Evolutionary conservation across 2,888 invertebrate species (phyloP).

Genomic region (Osedax fenrisi): DNA sequence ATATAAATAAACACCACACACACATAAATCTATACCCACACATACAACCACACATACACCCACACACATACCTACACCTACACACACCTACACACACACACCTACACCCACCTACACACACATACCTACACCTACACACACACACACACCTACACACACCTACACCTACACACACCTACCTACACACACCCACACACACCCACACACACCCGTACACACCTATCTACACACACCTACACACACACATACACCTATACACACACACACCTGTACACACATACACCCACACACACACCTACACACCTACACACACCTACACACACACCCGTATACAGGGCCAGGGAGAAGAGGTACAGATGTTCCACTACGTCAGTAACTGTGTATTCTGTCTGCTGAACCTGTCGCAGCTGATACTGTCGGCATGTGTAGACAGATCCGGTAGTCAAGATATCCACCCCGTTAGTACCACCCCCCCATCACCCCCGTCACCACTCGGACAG

Average conservation of each 20-base stretch:
- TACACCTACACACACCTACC: background rate
- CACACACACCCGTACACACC: background rate
- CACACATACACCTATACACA: background rate
- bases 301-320: background rate
- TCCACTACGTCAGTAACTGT: background rate
- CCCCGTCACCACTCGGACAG: background rate
- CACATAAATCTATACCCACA: too few relatives aligned
- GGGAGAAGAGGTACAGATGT: background rate
- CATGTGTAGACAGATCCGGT: background rate
- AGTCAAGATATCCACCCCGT: background rate
- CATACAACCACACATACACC: too few relatives aligned
- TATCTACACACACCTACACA: background rate
- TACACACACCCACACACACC: background rate
- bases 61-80: too few relatives aligned
- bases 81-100: too few relatives aligned
- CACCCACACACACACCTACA: background rate
- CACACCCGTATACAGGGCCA: background rate
- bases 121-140: too few relatives aligned
- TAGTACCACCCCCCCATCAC: background rate
- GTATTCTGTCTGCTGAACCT: background rate
- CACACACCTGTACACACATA: background rate
- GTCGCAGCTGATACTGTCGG: background rate
- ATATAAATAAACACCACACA: too few relatives aligned
- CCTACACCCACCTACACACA: too few relatives aligned
- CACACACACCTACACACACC: too few relatives aligned